These are phyloP conservation scores for Microctenopoma steveboyesi DNA, from an alignment of 2,797 vertebrate species.

Conservation along the genomic window DNA sequence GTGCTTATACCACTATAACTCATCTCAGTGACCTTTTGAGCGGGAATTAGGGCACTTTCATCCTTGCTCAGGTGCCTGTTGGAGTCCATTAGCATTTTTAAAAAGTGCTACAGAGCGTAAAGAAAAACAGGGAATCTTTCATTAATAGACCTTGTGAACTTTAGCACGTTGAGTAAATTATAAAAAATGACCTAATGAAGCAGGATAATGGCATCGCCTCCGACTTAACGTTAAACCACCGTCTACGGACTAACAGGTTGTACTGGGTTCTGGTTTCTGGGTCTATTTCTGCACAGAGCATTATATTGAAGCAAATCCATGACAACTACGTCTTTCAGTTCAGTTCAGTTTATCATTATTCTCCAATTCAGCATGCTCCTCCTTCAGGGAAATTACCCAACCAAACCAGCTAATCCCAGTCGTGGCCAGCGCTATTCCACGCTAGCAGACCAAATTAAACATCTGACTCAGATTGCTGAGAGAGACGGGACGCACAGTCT, in stretches of 20 bases:
- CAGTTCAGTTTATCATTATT: conserved; percentile 80
- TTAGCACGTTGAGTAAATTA: conserved; percentile 69
- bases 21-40: conserved; percentile 87
- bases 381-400: conserved; percentile 84
- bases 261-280: neutral
- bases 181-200: conserved; percentile 56
- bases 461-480: conserved; percentile 77
- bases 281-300: conserved; percentile 7
- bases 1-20: conserved; percentile 85
- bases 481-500: conserved; percentile 70
- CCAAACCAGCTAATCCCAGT: conserved; percentile 74
- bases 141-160: conserved; percentile 78
- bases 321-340: conserved; percentile 62
- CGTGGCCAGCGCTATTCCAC: conserved; percentile 72
- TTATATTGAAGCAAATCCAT: conserved; percentile 49
- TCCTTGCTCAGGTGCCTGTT: conserved; percentile 83
- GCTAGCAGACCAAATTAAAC: conserved; percentile 83
- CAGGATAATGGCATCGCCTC: conserved; percentile 26
- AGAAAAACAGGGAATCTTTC: conserved; percentile 73
- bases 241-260: conserved; percentile 16
- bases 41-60: conserved; percentile 87
- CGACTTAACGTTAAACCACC: conserved; percentile 31
- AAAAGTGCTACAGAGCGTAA: conserved; percentile 75
- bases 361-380: conserved; percentile 77
- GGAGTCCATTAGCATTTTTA: conserved; percentile 85